Evolutionary conservation across 2,888 invertebrate genomes (phyloP).

Genomic region (Drosophila atroscutellata): DNA sequence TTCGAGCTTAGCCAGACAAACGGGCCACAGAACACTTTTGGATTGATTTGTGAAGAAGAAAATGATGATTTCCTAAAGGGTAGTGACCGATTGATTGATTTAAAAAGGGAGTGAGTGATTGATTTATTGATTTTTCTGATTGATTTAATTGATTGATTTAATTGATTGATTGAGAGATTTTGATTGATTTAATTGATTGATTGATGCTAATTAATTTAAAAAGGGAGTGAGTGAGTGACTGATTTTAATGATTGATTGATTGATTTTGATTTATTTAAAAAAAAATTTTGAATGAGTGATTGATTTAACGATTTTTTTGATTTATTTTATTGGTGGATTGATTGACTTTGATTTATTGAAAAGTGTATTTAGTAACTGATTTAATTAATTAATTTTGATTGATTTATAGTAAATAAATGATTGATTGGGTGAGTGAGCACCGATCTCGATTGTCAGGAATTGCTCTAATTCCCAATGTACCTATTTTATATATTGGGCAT

Average conservation of each 20-base stretch:
- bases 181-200: background rate
- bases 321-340: background rate
- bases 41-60: constrained; percentile 17
- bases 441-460: background rate
- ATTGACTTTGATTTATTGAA: background rate
- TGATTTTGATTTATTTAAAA: background rate
- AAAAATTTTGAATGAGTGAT: rapidly evolving
- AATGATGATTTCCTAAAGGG: background rate
- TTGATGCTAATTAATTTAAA: too few species aligned
- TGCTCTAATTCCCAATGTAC: background rate
- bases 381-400: background rate
- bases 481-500: background rate
- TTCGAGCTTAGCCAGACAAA: constrained; percentile 63
- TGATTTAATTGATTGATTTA: background rate
- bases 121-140: background rate
- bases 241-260: too few species aligned
- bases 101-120: background rate
- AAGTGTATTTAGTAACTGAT: background rate
- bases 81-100: too few species aligned
- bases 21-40: constrained; percentile 54
- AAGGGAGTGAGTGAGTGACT: background rate
- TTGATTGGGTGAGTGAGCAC: background rate
- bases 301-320: background rate
- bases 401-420: background rate
- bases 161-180: background rate